Conservation (phyloP, 2,113 vertebrate genomes). For the Ginglymostoma cirratum region DNA sequence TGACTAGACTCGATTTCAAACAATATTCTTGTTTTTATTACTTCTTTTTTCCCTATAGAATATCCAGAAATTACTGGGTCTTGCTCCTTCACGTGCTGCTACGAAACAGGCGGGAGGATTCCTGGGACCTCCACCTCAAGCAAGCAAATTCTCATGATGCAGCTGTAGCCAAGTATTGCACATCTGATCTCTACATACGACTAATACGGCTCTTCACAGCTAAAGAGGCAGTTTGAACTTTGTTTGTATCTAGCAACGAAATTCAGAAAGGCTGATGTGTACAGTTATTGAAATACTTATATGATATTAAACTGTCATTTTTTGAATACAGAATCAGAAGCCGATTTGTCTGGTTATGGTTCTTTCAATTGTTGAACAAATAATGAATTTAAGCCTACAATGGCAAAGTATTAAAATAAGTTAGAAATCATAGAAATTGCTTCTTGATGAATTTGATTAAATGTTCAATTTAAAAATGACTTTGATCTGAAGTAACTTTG, state of each 20-base stretch:
- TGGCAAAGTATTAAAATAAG: neutral
- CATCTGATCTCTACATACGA: neutral
- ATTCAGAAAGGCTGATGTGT: neutral
- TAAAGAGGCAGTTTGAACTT: neutral
- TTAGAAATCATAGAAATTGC: neutral
- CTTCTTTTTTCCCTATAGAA: conserved; percentile 61
- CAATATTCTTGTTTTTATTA: neutral
- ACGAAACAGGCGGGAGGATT: conserved; percentile 97
- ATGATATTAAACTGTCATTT: neutral
- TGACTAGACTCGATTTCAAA: neutral
- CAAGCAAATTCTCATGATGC: conserved; percentile 84
- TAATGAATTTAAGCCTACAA: neutral
- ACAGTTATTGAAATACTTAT: neutral
- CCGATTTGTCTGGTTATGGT: neutral
- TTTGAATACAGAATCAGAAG: neutral
- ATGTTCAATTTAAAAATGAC: neutral
- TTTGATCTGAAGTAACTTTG: neutral
- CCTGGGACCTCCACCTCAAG: conserved; percentile 89
- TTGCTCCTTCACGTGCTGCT: conserved; percentile 91
- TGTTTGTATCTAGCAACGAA: neutral
- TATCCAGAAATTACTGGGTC: conserved; percentile 96
- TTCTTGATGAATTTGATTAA: neutral
- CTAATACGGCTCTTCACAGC: neutral
- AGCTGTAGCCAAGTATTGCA: neutral
- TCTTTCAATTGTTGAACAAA: neutral